phyloP scores from a whole-genome alignment of 2,888 invertebrate genomes.

The Diarsia brunnea region DNA sequence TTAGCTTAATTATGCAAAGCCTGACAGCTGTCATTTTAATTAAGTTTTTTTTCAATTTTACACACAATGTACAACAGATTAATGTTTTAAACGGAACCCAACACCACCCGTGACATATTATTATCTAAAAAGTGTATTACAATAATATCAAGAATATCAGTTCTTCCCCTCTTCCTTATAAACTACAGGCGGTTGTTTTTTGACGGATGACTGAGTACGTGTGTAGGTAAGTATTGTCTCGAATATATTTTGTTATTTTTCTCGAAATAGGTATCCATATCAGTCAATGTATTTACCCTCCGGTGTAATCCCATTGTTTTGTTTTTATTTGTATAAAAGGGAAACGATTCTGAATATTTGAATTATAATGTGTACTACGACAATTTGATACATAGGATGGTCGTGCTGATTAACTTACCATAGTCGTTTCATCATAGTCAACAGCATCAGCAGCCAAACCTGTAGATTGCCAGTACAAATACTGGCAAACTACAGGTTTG shows the following conservation, averaged over 20 bases:
- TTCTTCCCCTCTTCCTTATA: constrained; percentile 71
- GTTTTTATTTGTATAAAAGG: constrained; percentile 22
- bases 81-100: constrained; percentile 53
- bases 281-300: constrained; percentile 40
- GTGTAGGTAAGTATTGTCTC: constrained; percentile 8
- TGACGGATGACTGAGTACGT: constrained; percentile 83
- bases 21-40: too few relatives aligned
- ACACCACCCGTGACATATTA: not conserved
- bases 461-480: too few relatives aligned
- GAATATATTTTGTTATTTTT: constrained; percentile 30
- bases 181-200: constrained; percentile 83
- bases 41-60: too few relatives aligned
- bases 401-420: not conserved
- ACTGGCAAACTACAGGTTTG: too few relatives aligned
- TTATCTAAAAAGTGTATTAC: constrained; percentile 45
- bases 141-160: constrained; percentile 62
- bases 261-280: constrained; percentile 15
- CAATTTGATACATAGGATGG: not conserved
- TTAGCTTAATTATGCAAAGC: too few relatives aligned
- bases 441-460: too few relatives aligned
- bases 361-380: not conserved
- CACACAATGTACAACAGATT: too few relatives aligned
- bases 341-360: not conserved
- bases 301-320: constrained; percentile 28
- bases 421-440: not conserved